Evolutionary conservation across 2,113 vertebrate species (phyloP), one percentile per base, ranked within the genome.

Genomic region (Eulemur macaco): DNA sequence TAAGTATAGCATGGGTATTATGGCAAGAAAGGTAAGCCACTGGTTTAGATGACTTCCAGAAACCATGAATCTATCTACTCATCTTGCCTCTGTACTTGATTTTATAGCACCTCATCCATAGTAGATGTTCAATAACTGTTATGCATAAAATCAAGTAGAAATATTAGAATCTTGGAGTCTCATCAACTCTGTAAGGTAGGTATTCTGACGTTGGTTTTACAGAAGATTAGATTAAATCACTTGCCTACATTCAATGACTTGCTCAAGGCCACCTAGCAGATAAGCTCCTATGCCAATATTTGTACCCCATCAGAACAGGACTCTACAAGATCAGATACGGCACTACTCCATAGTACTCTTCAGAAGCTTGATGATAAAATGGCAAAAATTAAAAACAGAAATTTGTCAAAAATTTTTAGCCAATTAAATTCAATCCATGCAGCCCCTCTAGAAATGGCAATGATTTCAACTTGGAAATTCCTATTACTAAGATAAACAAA

Each of bases 141-240:
- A 82, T 71, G 18, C 8, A 66, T 42, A 90, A 60, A 68, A 89
- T 69, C 56, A 90, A 87, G n/a, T 56, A 90, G 82, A 91, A 96
- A 81, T 45, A 74, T 78, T 9, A 89, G 50, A 80, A 50, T 63
- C 20, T 63, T 85, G 23, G 77, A 87, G 45, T 73, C 60, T 78
- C 73, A 88, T 60, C 58, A 97, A 69, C 39, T 81, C 81, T 93
- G 8, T 15, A 60, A 82, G 8, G 27, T 73, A 68, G 20, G 10
- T 90, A 84, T 86, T 95, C 82, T 76, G 45, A 85, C 14, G 1
- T 50, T 86, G 66, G 58, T 95, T 96, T 89, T 78, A 93, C 0
- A 80, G 52, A 78, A 83, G 20, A 91, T 94, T 84, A 96, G 21
- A 85, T 63, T 74, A 88, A 97, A 37, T 90, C 73, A 84, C 13